Percentiles rank a stretch among this genome's conserved stretches.
These are phyloP conservation scores for Phorcus lineatus DNA, from an alignment of 2,888 invertebrate genomes.

Conservation along the genomic window DNA sequence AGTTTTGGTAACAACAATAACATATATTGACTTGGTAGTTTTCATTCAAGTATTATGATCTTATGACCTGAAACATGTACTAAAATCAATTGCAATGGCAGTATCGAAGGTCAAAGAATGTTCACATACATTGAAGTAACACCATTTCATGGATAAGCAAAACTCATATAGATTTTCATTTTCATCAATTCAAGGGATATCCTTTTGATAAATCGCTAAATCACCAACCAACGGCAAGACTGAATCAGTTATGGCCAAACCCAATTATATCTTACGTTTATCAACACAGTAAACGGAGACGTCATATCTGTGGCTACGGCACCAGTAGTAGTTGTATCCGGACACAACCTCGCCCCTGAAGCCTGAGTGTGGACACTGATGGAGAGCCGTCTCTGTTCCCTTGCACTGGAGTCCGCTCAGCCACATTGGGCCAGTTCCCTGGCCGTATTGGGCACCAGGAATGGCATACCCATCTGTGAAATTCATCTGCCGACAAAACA, in stretches of 20 bases:
- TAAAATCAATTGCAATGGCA: too few relatives aligned
- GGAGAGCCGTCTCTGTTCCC: conserved; percentile 57
- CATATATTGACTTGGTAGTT: too few relatives aligned
- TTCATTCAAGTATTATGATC: too few relatives aligned
- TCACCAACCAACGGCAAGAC: neutral
- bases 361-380: conserved; percentile 63
- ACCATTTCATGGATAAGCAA: too few relatives aligned
- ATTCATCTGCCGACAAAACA: conserved; percentile 73
- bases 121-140: too few relatives aligned
- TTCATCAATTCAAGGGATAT: too few relatives aligned
- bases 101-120: too few relatives aligned
- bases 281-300: conserved; percentile 63
- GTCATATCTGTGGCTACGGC: conserved; percentile 59
- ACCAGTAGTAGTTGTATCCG: conserved; percentile 47
- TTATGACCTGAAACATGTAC: too few relatives aligned
- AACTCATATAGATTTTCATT: too few relatives aligned
- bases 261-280: conserved; percentile 51
- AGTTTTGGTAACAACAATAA: too few relatives aligned
- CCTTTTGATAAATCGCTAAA: neutral
- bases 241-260: neutral
- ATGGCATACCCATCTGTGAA: conserved; percentile 61
- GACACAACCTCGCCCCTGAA: conserved; percentile 52
- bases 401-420: conserved; percentile 60
- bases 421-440: conserved; percentile 71
- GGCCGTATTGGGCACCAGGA: conserved; percentile 48